Base-by-base conservation (phyloP, 2,113 vertebrate genomes). In the Struthidea cinerea region DNA sequence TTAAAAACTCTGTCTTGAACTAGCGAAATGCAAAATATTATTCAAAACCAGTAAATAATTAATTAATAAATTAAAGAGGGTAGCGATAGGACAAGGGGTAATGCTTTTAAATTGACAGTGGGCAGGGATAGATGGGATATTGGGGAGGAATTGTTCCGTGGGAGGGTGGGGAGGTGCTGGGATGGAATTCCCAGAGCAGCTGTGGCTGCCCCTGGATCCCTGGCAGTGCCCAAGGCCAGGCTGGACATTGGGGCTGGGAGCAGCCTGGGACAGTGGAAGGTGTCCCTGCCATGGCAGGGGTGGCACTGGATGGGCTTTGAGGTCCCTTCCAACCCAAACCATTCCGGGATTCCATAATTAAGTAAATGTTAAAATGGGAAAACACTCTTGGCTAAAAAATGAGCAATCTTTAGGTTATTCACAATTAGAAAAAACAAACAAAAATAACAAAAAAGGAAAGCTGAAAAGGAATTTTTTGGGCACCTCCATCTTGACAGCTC, bases 251-350 rank as follows among this genome's bases (percentile, higher is more conserved):
- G 14, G 20, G 15, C 20, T 52, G 9, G 49, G 69, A 53, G 49
- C 69, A 71, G 2, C 69, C 49, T 71, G 69, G 35, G 68, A 16
- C 37, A 32, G 68, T 41, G 49, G 69, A 1, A 53, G 49, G 68
- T 32, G 68, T 71, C 68, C 68, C 68, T 52, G 68, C 27, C 35
- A 23, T 39, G 47, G 67, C 68, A 70, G 35, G 27, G 21, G 28
- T 17, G 49, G 35, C 1, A 18, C 0, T 5, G 27, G 60, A 3
- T 41, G 37, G 5, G 17, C 4, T 32, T 41, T 32, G 1, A 13
- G 10, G 35, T 22, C 28, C 49, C 35, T 52, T 13, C 49, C 37
- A 16, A 23, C 35, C 13, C 20, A 39, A 52, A 32, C 9, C 30
- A 26, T 15, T 24, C 16, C 14, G 16, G 5, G 22, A 42, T 55